phyloP scores from a whole-genome alignment of 1,140 invertebrate genomes.

The Cyrtorhinus lividipennis region DNA sequence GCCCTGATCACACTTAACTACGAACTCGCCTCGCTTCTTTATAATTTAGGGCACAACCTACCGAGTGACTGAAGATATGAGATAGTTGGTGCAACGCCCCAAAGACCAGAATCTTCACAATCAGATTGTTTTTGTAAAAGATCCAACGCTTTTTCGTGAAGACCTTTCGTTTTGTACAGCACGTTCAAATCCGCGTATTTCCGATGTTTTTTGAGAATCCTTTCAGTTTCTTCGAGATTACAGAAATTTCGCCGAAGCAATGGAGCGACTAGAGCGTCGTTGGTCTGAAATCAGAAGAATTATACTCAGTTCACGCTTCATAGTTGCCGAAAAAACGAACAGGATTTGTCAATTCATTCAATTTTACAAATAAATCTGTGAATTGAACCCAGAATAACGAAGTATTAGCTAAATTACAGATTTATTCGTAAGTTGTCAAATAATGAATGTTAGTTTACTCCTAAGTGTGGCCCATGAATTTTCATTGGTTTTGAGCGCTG shows the following conservation, averaged over 20 bases:
- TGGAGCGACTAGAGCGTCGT: constrained; percentile 83
- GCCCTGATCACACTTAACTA: too few species aligned
- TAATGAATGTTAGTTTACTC: too few species aligned
- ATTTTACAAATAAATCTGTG: constrained; percentile 9
- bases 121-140: constrained; percentile 67
- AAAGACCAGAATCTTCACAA: constrained; percentile 57
- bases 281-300: constrained; percentile 77
- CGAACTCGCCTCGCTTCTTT: too few species aligned
- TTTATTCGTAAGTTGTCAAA: too few species aligned
- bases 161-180: constrained; percentile 78
- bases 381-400: too few species aligned
- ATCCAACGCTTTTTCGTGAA: constrained; percentile 79
- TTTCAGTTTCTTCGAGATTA: constrained; percentile 85
- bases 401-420: too few species aligned
- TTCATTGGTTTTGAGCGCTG: too few species aligned
- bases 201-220: constrained; percentile 66
- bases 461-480: too few species aligned
- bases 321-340: too few species aligned
- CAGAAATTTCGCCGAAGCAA: constrained; percentile 88
- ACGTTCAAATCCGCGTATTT: constrained; percentile 91
- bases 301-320: too few species aligned
- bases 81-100: constrained; percentile 69
- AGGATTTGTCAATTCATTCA: constrained; percentile 16
- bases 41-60: too few species aligned
- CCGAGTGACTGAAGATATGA: constrained; percentile 85